These are phyloP conservation scores for Periophthalmus modestus DNA, from an alignment of 2,113 vertebrate species.

Conservation along the genomic window DNA sequence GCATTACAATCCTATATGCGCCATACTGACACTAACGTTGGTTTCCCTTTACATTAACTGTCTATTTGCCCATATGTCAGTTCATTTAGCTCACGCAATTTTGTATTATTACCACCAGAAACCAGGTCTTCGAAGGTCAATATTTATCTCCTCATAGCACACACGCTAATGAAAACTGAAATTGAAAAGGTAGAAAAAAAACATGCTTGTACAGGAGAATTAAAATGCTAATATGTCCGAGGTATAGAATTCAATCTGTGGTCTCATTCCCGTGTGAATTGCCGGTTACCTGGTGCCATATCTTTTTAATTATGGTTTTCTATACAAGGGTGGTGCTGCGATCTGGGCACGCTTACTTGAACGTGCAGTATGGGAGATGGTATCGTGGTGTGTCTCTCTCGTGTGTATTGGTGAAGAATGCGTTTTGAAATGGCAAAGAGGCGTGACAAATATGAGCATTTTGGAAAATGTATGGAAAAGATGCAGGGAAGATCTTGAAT, in stretches of 20 bases:
- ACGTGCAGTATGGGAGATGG: constrained; percentile 28
- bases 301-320: constrained; percentile 52
- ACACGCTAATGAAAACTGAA: constrained; percentile 41
- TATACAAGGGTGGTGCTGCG: constrained; percentile 14
- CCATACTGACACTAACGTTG: constrained; percentile 12
- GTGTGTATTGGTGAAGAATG: constrained; percentile 20
- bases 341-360: constrained; percentile 32
- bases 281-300: constrained; percentile 39
- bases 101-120: constrained; percentile 55
- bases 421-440: constrained; percentile 11
- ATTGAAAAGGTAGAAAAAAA: constrained; percentile 21
- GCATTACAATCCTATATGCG: background rate
- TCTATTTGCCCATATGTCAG: constrained; percentile 59
- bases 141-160: constrained; percentile 38
- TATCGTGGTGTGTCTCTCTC: constrained; percentile 20
- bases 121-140: constrained; percentile 54
- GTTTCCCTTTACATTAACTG: constrained; percentile 50
- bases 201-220: constrained; percentile 12
- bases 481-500: too few relatives aligned
- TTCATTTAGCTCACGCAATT: constrained; percentile 52
- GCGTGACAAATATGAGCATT: background rate
- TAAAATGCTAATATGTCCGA: constrained; percentile 41
- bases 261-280: constrained; percentile 14
- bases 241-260: constrained; percentile 11
- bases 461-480: too few relatives aligned